Evolutionary conservation across 2,888 invertebrate genomes (phyloP).

Genomic region (Halocaridina rubra): DNA sequence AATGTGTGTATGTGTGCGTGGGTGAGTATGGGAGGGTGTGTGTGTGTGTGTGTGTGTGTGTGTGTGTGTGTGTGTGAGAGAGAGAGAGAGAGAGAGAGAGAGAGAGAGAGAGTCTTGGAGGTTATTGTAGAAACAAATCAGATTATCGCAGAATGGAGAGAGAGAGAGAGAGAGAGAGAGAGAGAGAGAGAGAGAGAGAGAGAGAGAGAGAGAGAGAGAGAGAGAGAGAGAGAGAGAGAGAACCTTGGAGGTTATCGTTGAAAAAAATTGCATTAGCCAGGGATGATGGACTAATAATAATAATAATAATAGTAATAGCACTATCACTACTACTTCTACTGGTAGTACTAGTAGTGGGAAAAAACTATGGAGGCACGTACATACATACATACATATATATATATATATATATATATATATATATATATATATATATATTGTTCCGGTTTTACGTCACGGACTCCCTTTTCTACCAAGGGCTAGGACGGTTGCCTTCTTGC

Average conservation of each 20-base stretch:
- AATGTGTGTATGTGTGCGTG: constrained; percentile 2
- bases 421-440: no score
- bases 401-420: no score
- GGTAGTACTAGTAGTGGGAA: no score
- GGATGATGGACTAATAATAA: no score
- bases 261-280: no score
- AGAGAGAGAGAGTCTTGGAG: not conserved
- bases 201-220: not conserved
- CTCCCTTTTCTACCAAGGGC: no score
- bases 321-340: no score
- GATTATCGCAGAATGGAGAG: not conserved
- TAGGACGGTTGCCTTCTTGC: no score
- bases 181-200: not conserved
- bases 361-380: not conserved
- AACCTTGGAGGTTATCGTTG: not conserved
- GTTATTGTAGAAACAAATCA: not conserved
- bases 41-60: no score
- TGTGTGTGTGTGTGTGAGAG: not conserved
- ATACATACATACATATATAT: not conserved
- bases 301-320: no score
- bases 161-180: not conserved
- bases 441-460: no score
- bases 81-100: not conserved
- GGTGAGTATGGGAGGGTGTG: no score
- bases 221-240: not conserved